Evolutionary conservation across 1,140 invertebrate genomes (phyloP).

Genomic region (Orchestia grillus): DNA sequence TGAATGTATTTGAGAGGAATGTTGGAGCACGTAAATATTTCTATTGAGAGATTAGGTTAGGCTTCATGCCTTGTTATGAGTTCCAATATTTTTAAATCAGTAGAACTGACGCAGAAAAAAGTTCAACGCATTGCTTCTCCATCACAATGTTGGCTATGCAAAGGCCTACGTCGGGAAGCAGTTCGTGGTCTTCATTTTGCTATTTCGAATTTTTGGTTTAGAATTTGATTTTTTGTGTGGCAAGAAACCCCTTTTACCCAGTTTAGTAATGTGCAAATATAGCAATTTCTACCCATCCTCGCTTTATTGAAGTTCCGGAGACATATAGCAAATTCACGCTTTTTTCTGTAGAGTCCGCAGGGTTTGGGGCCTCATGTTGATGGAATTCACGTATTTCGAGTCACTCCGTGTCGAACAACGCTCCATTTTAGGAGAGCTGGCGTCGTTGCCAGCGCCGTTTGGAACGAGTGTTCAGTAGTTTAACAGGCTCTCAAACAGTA

Average conservation of each 20-base stretch:
- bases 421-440: not conserved
- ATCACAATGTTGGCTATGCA: not conserved
- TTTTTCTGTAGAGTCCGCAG: not conserved
- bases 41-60: no score
- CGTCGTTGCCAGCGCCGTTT: slow-evolving; percentile 23
- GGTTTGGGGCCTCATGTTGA: not conserved
- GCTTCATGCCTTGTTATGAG: not conserved
- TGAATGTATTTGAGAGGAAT: no score
- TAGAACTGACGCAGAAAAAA: not conserved
- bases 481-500: slow-evolving; percentile 38
- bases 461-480: slow-evolving; percentile 19
- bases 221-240: not conserved
- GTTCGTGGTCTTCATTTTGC: not conserved
- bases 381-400: not conserved
- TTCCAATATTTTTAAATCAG: not conserved
- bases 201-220: not conserved
- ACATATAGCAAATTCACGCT: not conserved
- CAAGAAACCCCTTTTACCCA: not conserved
- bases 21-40: no score
- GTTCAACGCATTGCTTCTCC: not conserved
- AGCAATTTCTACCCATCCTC: not conserved
- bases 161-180: not conserved
- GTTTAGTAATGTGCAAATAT: no score
- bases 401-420: not conserved
- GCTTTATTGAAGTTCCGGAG: not conserved